A percentile compares a stretch with the other conserved stretches of the same genome.
Evolutionary conservation across 2,113 vertebrate genomes (phyloP).

Genomic region (Boulengeromyrus knoepffleri): DNA sequence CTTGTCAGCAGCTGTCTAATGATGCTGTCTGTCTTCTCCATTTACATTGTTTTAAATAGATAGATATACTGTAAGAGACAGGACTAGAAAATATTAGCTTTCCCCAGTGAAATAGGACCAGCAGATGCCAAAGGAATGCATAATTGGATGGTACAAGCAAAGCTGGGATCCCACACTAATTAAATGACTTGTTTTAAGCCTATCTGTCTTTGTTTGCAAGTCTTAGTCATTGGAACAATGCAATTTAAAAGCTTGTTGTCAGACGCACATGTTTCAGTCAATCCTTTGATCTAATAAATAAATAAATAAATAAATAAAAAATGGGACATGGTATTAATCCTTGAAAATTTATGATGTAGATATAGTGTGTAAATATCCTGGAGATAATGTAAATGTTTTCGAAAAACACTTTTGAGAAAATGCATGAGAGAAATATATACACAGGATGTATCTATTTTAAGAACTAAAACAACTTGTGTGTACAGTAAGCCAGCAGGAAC

Average conservation of each 20-base stretch:
- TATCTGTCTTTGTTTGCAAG: constrained; percentile 71
- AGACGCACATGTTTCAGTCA: constrained; percentile 61
- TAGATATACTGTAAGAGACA: constrained; percentile 69
- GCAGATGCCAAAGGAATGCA: constrained; percentile 66
- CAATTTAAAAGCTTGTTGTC: constrained; percentile 60
- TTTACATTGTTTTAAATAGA: constrained; percentile 74
- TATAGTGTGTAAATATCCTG: neutral
- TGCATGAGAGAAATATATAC: neutral
- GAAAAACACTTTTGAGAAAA: neutral
- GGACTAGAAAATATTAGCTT: constrained; percentile 63
- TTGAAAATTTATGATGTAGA: neutral
- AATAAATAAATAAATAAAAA: constrained; percentile 47
- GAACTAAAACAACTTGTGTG: neutral
- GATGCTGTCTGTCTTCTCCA: constrained; percentile 72
- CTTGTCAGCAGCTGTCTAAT: constrained; percentile 69
- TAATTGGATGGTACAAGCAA: constrained; percentile 66
- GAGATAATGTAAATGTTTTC: constrained; percentile 9
- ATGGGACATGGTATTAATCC: neutral
- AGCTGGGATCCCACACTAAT: constrained; percentile 65
- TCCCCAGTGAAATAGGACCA: constrained; percentile 62
- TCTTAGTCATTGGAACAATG: constrained; percentile 57
- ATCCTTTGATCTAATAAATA: constrained; percentile 54
- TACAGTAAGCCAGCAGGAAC: constrained; percentile 34
- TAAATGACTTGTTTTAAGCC: constrained; percentile 72
- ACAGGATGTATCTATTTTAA: constrained; percentile 7